phyloP scores from a whole-genome alignment of 53 echinoderm and acorn worm genomes.

The Holothuria leucospilota region DNA sequence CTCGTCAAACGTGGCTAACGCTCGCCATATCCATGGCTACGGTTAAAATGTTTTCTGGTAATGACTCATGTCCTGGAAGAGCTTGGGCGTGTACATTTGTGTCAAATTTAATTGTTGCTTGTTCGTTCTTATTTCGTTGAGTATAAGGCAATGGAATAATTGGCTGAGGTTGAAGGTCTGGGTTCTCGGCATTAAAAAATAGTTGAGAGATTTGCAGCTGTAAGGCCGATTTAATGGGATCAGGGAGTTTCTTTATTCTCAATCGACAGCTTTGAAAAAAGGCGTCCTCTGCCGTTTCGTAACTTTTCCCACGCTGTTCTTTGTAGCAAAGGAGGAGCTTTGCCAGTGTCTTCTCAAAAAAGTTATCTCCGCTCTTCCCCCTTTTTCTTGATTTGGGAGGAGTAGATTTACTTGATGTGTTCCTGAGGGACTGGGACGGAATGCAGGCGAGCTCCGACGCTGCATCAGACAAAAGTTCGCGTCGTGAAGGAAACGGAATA shows the following conservation, averaged over 20 bases:
- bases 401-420: background rate
- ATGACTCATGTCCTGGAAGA: too few species aligned
- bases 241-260: background rate
- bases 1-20: too few species aligned
- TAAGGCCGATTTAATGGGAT: background rate
- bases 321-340: background rate
- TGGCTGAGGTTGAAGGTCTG: background rate
- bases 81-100: too few species aligned
- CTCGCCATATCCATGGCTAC: too few species aligned
- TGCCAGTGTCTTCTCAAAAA: background rate
- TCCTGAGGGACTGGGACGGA: too few species aligned
- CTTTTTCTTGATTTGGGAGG: background rate
- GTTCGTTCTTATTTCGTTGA: too few species aligned
- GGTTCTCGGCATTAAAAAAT: background rate
- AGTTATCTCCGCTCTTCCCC: background rate
- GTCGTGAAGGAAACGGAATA: too few species aligned
- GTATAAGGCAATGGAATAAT: background rate
- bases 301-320: background rate
- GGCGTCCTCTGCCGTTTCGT: constrained; percentile 11
- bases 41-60: too few species aligned
- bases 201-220: background rate
- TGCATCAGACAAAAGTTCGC: background rate
- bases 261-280: background rate
- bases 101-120: too few species aligned
- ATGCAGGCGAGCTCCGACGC: background rate